Base-by-base conservation (phyloP, 2,888 invertebrate genomes). In the Apotomis capreana region DNA sequence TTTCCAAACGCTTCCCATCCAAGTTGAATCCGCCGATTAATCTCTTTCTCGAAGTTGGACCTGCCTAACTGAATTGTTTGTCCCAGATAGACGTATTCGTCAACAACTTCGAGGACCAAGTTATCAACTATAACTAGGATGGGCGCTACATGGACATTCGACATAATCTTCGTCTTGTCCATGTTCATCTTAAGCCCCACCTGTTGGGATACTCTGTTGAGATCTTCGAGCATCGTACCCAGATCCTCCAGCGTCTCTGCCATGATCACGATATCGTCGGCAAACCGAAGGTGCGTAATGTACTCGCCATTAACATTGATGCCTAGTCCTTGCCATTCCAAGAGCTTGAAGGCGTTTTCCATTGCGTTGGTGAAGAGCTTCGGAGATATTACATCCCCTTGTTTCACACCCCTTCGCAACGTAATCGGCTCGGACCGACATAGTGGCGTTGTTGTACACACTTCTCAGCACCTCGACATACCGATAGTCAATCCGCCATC, bases 391-490 rank as follows among this genome's bases (percentile, higher is more conserved):
- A 59, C 40, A 36, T 59, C 58, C 40, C 58, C 58, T 40, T 59
- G 58, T n/a, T 40, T 59, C 36, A 59, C 49, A 10, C 49, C 49
- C 9, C 49, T 49, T 9, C 13, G 58, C 58, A 44, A 59, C 26
- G 58, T 37, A 40, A 58, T 58, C 40, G 13, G 13, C 58, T 58
- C 58, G 58, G 58, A 40, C 40, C 40, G 40, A 40, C 40, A 40
- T 40, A 40, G 5, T 40, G 40, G 40, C 40, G 40, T 40, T 40
- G 40, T 40, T 40, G 40, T 40, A 40, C 40, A 40, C 6, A 52
- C 46, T 54, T 49, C 15, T 55, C 26, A 69, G 6, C 62, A 65
- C 70, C 46, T 71, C 54, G 67, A 67, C 65, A 15, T 71, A 67
- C 15, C 67, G 40, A 12, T 49, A 72, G 51, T 63, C 72, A 15